Percentiles rank a stretch among this genome's conserved stretches.
phyloP scores from a whole-genome alignment of 2,797 vertebrate genomes.

The Rachycentron canadum region DNA sequence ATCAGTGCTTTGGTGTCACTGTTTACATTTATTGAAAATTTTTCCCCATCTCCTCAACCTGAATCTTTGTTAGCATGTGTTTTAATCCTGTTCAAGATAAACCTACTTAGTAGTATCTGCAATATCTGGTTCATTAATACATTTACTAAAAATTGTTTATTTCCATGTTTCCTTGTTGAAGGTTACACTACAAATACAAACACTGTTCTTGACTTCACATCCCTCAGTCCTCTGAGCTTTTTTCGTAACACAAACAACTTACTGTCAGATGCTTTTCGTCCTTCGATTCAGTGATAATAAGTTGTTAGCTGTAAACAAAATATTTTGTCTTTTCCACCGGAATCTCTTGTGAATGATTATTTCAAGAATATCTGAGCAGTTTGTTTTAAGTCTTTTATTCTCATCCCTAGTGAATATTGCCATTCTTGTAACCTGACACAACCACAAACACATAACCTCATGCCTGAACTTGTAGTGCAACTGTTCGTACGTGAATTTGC shows the following conservation, averaged over 20 bases:
- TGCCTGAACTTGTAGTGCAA: constrained; percentile 33
- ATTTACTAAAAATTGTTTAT: constrained; percentile 58
- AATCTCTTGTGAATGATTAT: constrained; percentile 30
- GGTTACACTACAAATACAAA: constrained; percentile 34
- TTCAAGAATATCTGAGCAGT: constrained; percentile 21
- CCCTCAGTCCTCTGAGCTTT: constrained; percentile 20
- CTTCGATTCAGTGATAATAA: constrained; percentile 27
- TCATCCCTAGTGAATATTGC: constrained; percentile 31
- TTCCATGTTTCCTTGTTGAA: constrained; percentile 28
- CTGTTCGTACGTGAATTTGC: constrained; percentile 53
- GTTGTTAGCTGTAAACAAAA: constrained; percentile 19
- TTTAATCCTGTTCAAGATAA: constrained; percentile 59
- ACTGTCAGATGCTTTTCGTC: constrained; percentile 21
- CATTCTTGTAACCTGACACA: constrained; percentile 29
- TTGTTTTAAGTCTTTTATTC: constrained; percentile 9
- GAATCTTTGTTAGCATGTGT: constrained; percentile 58
- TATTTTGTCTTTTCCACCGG: constrained; percentile 15
- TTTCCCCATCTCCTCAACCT: constrained; percentile 45
- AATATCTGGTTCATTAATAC: constrained; percentile 63
- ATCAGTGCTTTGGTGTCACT: constrained; percentile 13
- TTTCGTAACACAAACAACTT: constrained; percentile 20
- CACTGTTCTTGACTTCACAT: constrained; percentile 29
- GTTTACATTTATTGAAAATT: constrained; percentile 22
- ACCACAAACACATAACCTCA: constrained; percentile 28
- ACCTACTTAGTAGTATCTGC: constrained; percentile 60